Evolutionary conservation across 2,888 invertebrate species (phyloP), one percentile per base, ranked within the genome.

Genomic region (Anodontia alba): DNA sequence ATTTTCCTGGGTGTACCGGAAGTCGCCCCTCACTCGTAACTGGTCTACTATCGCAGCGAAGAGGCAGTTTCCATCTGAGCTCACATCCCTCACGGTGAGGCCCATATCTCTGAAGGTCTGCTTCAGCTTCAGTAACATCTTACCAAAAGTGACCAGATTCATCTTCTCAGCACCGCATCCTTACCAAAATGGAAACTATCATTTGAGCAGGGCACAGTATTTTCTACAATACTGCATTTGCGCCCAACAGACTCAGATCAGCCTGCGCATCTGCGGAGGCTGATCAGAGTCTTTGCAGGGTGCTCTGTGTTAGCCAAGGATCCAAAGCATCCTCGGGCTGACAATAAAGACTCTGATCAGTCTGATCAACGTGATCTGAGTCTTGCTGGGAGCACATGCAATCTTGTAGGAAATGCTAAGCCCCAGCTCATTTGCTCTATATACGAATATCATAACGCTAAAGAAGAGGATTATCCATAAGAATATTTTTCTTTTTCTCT

Each of bases 1-100:
- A 23, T 71, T 76, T 23, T 73, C 72, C 0, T 70, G 31, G 3
- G 84, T 80, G 73, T 72, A 81, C 36, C 29, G 75, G 49, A 84
- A 84, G 23, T 81, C 75, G 1, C 80, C 80, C 7, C 69, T 51
- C 17, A 84, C 49, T 42, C 79, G 66, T 0, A 84, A 76, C 54
- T 84, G 84, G 62, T 84, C 84, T 10, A 84, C 78, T 2, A 84
- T 69, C 29, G 84, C 80, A 3, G 81, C 77, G 67, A 84, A 84
- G 43, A 84, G 29, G 51, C 84, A 84, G 49, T 84, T 84, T 8
- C 84, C 84, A 54, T 84, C 84, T 0, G 84, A 75, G 23, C 73
- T 74, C 1, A 84, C 84, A 36, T 84, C 81, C 80, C 81, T 62
- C 15, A 80, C 79, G 12, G 70, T n/a, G 10, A 79, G 54, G 26